Evolutionary conservation across 2,888 invertebrate species (phyloP).

Genomic region (Chloroclystis v-ata): DNA sequence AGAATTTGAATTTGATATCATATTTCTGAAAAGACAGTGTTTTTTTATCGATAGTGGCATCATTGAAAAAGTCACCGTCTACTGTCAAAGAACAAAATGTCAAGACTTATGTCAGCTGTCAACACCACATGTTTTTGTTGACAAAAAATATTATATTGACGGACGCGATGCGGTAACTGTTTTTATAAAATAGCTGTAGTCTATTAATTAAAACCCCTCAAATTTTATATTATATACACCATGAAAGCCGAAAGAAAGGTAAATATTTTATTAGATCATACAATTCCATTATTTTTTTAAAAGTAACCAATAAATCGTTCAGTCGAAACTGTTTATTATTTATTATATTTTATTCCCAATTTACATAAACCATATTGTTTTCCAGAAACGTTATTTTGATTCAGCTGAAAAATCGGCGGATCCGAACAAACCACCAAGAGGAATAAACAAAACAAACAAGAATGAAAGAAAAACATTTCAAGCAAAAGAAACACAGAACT

Average conservation of each 20-base stretch:
- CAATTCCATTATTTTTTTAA: not conserved
- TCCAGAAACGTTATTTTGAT: slow-evolving; percentile 52
- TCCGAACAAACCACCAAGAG: slow-evolving; percentile 22
- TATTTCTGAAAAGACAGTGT: too few relatives aligned
- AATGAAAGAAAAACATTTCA: slow-evolving; percentile 6
- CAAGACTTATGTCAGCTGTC: slow-evolving; percentile 7
- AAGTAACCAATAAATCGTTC: not conserved
- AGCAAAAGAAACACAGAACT: slow-evolving; percentile 7
- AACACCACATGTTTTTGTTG: slow-evolving; percentile 13
- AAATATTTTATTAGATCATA: not conserved
- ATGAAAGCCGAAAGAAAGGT: slow-evolving; percentile 38
- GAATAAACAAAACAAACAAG: slow-evolving; percentile 20
- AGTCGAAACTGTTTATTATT: too few relatives aligned
- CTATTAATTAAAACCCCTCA: too few relatives aligned
- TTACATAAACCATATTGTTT: slow-evolving; percentile 1
- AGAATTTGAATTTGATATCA: too few relatives aligned
- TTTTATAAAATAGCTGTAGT: too few relatives aligned
- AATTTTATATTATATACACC: too few relatives aligned
- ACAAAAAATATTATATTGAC: not conserved
- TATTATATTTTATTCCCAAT: not conserved
- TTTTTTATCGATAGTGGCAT: too few relatives aligned
- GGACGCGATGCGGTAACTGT: too few relatives aligned
- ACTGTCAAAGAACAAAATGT: slow-evolving; percentile 18
- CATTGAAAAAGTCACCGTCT: too few relatives aligned
- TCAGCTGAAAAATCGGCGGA: slow-evolving; percentile 29